Conservation (phyloP, 2,797 vertebrate genomes). For the Gadopsis marmoratus region DNA sequence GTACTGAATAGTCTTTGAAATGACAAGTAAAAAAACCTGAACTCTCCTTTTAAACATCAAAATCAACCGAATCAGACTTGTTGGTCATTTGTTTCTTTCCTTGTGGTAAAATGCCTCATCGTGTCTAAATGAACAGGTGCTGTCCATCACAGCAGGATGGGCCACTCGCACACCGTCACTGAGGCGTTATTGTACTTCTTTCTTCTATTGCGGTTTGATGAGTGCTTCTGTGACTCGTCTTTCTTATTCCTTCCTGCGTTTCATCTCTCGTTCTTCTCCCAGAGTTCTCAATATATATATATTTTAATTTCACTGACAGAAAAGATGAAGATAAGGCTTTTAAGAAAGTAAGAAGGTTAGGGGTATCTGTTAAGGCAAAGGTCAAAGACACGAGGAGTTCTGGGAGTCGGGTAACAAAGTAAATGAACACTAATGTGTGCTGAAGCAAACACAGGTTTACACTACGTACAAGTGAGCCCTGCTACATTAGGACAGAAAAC, state of each 20-base stretch:
- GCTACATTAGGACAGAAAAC: too few relatives aligned
- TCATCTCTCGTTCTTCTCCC: background rate
- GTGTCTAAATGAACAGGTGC: too few relatives aligned
- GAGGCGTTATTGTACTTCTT: background rate
- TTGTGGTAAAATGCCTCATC: background rate
- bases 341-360: background rate
- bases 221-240: background rate
- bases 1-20: background rate
- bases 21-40: background rate
- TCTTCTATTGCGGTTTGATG: background rate
- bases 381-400: background rate
- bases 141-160: background rate
- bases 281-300: background rate
- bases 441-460: too few relatives aligned
- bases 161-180: too few relatives aligned
- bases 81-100: background rate
- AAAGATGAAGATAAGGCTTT: slow-evolving; percentile 5
- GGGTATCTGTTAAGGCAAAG: slow-evolving; percentile 21
- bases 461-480: too few relatives aligned
- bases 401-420: background rate
- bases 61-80: background rate
- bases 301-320: background rate
- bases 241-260: background rate
- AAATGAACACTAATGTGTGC: background rate
- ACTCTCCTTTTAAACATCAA: background rate